Percentiles rank a stretch among this genome's conserved stretches.
phyloP scores from a whole-genome alignment of 2,113 vertebrate species.

The Crotalus tigris region DNA sequence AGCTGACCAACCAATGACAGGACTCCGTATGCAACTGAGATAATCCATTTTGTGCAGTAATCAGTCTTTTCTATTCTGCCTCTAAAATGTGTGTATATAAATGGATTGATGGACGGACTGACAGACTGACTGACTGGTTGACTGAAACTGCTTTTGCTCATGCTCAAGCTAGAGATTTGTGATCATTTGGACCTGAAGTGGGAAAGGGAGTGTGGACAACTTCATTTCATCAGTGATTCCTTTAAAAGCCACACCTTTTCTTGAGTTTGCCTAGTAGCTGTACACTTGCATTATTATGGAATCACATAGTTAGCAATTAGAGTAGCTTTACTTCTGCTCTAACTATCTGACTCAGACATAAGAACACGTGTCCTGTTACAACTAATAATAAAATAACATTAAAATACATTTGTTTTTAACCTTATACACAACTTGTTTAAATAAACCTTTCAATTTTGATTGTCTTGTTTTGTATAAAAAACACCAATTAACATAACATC shows the following conservation, averaged over 20 bases:
- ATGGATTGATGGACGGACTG: not conserved
- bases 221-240: not conserved
- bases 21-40: not conserved
- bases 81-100: not conserved
- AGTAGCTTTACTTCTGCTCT: not conserved
- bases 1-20: not conserved
- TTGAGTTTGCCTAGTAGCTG: not conserved
- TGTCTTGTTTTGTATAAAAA: not conserved
- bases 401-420: not conserved
- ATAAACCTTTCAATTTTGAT: not conserved
- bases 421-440: not conserved
- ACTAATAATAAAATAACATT: not conserved
- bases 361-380: not conserved
- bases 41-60: not conserved
- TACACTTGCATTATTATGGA: not conserved
- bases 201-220: not conserved
- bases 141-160: not conserved
- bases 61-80: not conserved
- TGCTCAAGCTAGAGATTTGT: not conserved
- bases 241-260: not conserved
- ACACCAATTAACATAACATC: not conserved
- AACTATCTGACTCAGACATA: not conserved
- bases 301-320: not conserved
- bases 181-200: not conserved
- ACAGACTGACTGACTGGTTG: not conserved